Conservation (phyloP, 2,888 invertebrate genomes). For the Strigamia maritima region DNA sequence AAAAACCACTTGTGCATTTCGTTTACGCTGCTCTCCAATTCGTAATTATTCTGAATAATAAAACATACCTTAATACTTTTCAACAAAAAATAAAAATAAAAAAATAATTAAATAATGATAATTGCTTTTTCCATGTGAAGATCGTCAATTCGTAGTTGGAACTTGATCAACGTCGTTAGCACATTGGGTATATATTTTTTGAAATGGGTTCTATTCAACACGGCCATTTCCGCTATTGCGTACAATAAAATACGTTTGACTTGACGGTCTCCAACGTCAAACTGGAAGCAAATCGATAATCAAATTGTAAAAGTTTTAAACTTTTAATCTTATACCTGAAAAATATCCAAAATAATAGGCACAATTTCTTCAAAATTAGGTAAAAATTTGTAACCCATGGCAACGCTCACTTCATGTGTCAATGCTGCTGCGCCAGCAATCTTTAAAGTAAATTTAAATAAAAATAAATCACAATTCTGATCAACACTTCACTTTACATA, state of each 20-base stretch:
- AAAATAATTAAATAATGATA: neutral
- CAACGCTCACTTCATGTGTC: too few relatives aligned
- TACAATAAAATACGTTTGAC: neutral
- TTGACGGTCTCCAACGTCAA: neutral
- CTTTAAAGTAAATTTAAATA: too few relatives aligned
- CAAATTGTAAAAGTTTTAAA: too few relatives aligned
- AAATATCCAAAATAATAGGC: too few relatives aligned
- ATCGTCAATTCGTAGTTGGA: neutral
- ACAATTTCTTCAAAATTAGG: too few relatives aligned
- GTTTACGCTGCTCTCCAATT: neutral
- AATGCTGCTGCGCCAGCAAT: too few relatives aligned
- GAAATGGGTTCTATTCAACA: neutral
- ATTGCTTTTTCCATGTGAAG: neutral
- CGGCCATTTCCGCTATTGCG: neutral
- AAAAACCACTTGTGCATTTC: neutral
- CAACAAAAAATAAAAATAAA: too few relatives aligned
- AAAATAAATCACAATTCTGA: too few relatives aligned
- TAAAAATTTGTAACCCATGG: too few relatives aligned
- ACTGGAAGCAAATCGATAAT: neutral
- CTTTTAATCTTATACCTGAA: too few relatives aligned
- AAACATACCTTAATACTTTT: neutral
- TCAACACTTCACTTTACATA: too few relatives aligned
- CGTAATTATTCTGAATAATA: neutral
- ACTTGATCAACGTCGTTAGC: neutral
- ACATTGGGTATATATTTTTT: neutral